Conservation (phyloP, 2,888 invertebrate species). For the Orthosia gracilis region DNA sequence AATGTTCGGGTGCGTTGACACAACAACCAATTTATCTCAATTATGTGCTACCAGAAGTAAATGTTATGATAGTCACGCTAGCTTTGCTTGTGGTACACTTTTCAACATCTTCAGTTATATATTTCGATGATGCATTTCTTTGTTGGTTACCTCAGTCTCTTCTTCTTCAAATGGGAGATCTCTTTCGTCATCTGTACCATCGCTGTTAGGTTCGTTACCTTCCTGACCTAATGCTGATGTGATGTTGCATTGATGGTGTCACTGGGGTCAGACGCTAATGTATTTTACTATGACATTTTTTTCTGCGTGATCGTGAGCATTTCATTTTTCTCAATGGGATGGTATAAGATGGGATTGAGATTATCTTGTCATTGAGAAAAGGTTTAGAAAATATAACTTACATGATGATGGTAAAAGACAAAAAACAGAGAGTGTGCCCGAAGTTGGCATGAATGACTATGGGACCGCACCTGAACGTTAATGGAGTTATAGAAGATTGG, state of each 20-base stretch:
- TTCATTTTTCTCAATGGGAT: constrained; percentile 12
- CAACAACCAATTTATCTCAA: constrained; percentile 75
- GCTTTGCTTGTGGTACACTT: constrained; percentile 15
- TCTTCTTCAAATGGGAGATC: not conserved
- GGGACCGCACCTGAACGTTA: not conserved
- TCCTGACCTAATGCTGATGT: constrained; percentile 10
- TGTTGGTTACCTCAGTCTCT: not conserved
- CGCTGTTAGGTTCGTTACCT: not conserved
- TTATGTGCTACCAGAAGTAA: constrained; percentile 60
- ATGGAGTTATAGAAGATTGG: constrained; percentile 14
- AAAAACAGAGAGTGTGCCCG: constrained; percentile 26
- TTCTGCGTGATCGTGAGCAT: not conserved
- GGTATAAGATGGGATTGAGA: not conserved
- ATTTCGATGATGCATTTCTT: not conserved
- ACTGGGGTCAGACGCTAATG: constrained; percentile 7
- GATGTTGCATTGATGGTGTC: constrained; percentile 6
- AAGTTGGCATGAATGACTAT: constrained; percentile 23
- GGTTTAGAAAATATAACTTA: constrained; percentile 25
- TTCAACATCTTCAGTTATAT: constrained; percentile 23
- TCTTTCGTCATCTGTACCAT: not conserved
- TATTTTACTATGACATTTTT: constrained; percentile 7
- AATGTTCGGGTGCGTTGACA: constrained; percentile 73
- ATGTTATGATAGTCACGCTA: constrained; percentile 59
- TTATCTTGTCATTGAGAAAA: constrained; percentile 20
- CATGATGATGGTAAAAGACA: constrained; percentile 22